Percentiles rank a stretch among this genome's conserved stretches.
Conservation (phyloP, 1,140 invertebrate genomes). For the Conus betulinus region DNA sequence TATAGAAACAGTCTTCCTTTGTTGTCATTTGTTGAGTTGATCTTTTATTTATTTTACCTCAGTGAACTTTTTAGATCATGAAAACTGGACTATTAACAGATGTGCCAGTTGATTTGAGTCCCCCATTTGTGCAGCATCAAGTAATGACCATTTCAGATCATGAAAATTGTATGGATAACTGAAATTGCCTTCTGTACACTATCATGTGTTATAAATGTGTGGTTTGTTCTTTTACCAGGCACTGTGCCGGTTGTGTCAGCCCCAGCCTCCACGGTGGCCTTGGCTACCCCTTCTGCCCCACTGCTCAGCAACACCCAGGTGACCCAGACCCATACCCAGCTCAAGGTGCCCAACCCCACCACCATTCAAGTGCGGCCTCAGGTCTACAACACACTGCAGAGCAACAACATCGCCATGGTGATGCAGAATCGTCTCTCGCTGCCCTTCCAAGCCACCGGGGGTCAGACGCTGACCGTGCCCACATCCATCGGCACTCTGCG, state of each 20-base stretch:
- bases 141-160: too few species aligned
- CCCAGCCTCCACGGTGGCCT: not conserved
- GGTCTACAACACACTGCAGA: conserved; percentile 19
- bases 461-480: conserved; percentile 19
- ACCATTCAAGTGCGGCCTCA: conserved; percentile 28
- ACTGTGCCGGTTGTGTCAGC: not conserved
- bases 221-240: not conserved
- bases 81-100: too few species aligned
- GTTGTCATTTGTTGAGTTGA: too few species aligned
- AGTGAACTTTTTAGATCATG: too few species aligned
- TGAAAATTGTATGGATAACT: too few species aligned
- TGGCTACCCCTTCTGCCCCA: not conserved
- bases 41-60: too few species aligned
- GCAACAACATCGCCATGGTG: conserved; percentile 33
- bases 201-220: not conserved
- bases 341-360: conserved; percentile 40
- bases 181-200: not conserved
- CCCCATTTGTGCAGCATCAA: too few species aligned
- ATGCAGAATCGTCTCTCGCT: conserved; percentile 31
- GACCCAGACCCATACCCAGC: conserved; percentile 34
- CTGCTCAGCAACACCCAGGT: conserved; percentile 27
- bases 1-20: too few species aligned
- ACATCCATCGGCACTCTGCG: conserved; percentile 20
- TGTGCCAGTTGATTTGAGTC: too few species aligned
- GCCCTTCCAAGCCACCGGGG: conserved; percentile 21